Evolutionary conservation across 2,888 invertebrate species (phyloP).

Genomic region (Drosophila anomelani): DNA sequence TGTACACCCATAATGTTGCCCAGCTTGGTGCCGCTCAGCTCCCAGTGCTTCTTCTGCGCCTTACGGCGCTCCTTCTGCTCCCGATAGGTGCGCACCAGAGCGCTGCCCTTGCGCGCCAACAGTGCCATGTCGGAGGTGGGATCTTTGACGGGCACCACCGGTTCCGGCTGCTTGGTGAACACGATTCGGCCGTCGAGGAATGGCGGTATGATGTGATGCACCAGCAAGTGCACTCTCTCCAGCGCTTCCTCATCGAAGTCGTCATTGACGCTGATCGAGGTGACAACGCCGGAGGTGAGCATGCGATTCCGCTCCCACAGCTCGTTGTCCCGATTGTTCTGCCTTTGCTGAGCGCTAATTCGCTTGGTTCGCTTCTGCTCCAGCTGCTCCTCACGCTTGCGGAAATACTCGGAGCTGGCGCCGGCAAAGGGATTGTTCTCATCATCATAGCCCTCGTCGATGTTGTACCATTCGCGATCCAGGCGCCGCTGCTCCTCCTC

Average conservation of each 20-base stretch:
- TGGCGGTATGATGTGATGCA: constrained; percentile 99
- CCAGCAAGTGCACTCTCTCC: constrained; percentile 96
- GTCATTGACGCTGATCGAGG: constrained; percentile 93
- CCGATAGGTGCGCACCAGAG: constrained; percentile 94
- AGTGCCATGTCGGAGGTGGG: constrained; percentile 99
- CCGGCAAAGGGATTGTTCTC: constrained; percentile 96
- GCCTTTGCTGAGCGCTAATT: constrained; percentile 97
- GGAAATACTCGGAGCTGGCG: constrained; percentile 95
- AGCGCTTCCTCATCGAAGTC: constrained; percentile 98
- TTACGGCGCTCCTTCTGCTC: constrained; percentile 98
- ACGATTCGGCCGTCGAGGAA: constrained; percentile 99
- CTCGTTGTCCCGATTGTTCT: constrained; percentile 99
- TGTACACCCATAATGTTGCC: constrained; percentile 98
- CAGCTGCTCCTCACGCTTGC: constrained; percentile 96
- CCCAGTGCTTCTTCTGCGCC: constrained; percentile 99
- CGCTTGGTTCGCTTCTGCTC: constrained; percentile 95
- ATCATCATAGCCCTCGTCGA: constrained; percentile 97
- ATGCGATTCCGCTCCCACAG: constrained; percentile 99
- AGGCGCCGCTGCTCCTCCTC: constrained; percentile 95
- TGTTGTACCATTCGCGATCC: constrained; percentile 98
- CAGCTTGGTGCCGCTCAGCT: constrained; percentile 95
- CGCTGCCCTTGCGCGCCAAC: constrained; percentile 96
- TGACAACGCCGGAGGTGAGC: constrained; percentile 97
- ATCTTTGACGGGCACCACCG: constrained; percentile 98
- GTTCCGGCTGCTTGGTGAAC: constrained; percentile 99